Conservation (phyloP, 2,888 invertebrate genomes). For the Plebejus melissa region DNA sequence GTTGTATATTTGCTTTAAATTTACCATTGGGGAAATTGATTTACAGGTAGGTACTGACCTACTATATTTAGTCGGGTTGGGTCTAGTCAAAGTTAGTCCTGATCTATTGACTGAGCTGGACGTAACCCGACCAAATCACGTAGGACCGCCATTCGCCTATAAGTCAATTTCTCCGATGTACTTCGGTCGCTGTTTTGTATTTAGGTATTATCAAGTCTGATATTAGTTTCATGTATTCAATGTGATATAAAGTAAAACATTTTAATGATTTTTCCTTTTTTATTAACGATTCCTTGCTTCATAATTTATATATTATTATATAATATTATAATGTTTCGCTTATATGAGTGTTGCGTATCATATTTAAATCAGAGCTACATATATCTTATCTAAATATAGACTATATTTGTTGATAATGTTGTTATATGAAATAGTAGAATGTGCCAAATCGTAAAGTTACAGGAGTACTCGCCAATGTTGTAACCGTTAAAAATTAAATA, state of each 20-base stretch:
- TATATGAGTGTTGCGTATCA: slow-evolving; percentile 43
- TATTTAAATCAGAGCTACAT: slow-evolving; percentile 38
- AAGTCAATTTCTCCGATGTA: background rate
- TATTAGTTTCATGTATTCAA: slow-evolving; percentile 63
- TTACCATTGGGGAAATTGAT: background rate
- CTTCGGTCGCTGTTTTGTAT: slow-evolving; percentile 35
- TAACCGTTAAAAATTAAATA: slow-evolving; percentile 2
- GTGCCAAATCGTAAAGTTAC: slow-evolving; percentile 69
- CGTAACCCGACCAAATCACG: background rate
- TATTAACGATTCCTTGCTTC: slow-evolving; percentile 50
- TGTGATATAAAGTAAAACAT: slow-evolving; percentile 70
- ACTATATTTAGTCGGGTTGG: background rate
- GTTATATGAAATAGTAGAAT: slow-evolving; percentile 37
- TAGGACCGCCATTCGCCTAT: background rate
- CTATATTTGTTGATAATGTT: slow-evolving; percentile 42
- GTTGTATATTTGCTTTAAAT: slow-evolving; percentile 26
- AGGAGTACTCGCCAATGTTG: slow-evolving; percentile 59
- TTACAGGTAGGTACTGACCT: background rate
- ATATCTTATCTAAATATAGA: slow-evolving; percentile 38
- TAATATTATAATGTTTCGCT: slow-evolving; percentile 31
- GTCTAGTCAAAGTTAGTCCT: background rate
- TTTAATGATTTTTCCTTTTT: slow-evolving; percentile 59
- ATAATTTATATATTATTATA: slow-evolving; percentile 44
- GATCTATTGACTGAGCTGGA: background rate
- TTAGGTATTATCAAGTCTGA: slow-evolving; percentile 52